Conservation (phyloP, 2,797 vertebrate genomes). For the Echeneis naucrates region DNA sequence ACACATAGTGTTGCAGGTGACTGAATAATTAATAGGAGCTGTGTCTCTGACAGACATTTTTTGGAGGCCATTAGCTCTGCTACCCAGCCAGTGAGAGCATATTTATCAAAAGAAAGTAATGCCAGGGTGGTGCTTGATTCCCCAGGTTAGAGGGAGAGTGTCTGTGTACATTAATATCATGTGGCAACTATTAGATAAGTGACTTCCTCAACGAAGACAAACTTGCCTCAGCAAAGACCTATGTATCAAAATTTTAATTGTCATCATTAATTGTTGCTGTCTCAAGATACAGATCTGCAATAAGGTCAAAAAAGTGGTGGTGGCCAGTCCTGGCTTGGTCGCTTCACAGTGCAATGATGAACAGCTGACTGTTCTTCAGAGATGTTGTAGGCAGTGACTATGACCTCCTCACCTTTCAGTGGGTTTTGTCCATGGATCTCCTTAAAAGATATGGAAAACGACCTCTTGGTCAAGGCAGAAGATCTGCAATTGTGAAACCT, state of each 20-base stretch:
- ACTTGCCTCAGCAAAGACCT: conserved; percentile 46
- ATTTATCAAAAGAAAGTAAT: conserved; percentile 81
- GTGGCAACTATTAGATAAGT: conserved; percentile 77
- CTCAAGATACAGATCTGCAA: too few species aligned
- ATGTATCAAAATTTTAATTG: conserved; percentile 73
- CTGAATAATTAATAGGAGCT: conserved; percentile 85
- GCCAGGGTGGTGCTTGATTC: conserved; percentile 78
- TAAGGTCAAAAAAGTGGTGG: too few species aligned
- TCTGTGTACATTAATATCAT: conserved; percentile 79
- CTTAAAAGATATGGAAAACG: too few species aligned
- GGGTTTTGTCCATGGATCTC: too few species aligned
- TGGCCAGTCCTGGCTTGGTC: too few species aligned
- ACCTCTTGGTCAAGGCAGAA: too few species aligned
- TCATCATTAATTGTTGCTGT: conserved; percentile 74
- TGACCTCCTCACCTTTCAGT: too few species aligned
- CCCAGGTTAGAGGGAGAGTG: conserved; percentile 70
- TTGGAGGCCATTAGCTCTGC: conserved; percentile 81
- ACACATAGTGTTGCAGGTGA: conserved; percentile 70
- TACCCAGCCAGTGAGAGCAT: conserved; percentile 75
- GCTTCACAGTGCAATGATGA: too few species aligned
- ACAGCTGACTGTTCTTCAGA: too few species aligned
- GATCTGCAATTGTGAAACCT: too few species aligned
- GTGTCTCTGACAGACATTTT: conserved; percentile 82
- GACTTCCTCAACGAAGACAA: conserved; percentile 77
- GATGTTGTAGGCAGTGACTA: too few species aligned